A percentile compares a stretch with the other conserved stretches of the same genome.
These are phyloP conservation scores for Oryzaephilus surinamensis DNA, from an alignment of 1,140 invertebrate genomes.

Conservation along the genomic window DNA sequence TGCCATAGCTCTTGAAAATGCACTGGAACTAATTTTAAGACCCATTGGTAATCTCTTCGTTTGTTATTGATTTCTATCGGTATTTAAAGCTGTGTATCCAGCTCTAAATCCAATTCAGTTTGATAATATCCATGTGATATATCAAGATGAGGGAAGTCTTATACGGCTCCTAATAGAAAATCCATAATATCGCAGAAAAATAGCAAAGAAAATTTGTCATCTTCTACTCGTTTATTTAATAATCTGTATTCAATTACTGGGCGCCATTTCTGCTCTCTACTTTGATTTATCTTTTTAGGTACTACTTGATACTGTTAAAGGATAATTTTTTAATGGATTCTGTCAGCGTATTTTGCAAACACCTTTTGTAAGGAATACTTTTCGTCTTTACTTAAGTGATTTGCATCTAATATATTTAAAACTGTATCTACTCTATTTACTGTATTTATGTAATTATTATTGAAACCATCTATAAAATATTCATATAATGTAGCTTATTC, in stretches of 20 bases:
- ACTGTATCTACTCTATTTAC: too few species aligned
- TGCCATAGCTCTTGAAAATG: too few species aligned
- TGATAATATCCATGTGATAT: slow-evolving; percentile 37
- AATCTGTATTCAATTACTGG: slow-evolving; percentile 21
- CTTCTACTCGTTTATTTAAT: slow-evolving; percentile 23
- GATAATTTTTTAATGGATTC: too few species aligned
- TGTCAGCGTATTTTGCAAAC: too few species aligned
- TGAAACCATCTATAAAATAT: too few species aligned
- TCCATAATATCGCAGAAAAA: slow-evolving; percentile 13
- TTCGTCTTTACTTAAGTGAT: too few species aligned
- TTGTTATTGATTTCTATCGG: slow-evolving; percentile 19
- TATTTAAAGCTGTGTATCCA: slow-evolving; percentile 31
- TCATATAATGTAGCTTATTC: too few species aligned
- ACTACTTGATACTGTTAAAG: too few species aligned
- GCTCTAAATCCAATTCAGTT: slow-evolving; percentile 25
- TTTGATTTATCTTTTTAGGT: slow-evolving; percentile 14
- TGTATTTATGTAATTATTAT: too few species aligned
- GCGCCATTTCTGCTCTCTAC: slow-evolving; percentile 13
- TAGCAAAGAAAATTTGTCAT: slow-evolving; percentile 38
- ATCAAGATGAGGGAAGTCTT: slow-evolving; percentile 16
- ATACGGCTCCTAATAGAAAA: slow-evolving; percentile 14
- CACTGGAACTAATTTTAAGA: slow-evolving; percentile 14
- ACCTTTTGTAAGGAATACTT: too few species aligned
- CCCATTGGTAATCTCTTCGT: slow-evolving; percentile 18
- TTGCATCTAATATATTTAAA: too few species aligned